Evolutionary conservation across 2,888 invertebrate genomes (phyloP).

Genomic region (Andricus quercusramuli): DNA sequence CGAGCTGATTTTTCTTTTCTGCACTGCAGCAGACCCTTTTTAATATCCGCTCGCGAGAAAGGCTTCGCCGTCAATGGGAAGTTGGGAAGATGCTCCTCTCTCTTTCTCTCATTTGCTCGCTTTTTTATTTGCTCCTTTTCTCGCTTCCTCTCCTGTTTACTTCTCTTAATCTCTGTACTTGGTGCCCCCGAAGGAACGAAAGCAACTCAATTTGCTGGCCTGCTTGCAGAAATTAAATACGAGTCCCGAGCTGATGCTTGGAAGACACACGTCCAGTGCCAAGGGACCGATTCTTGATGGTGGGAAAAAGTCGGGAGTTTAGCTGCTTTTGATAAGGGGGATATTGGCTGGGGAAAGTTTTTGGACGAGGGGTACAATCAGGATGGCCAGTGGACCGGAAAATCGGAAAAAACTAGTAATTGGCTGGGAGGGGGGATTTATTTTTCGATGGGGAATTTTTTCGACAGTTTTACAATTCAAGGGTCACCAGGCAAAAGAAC

Average conservation of each 20-base stretch:
- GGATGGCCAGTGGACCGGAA: too few relatives aligned
- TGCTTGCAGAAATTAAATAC: constrained; percentile 24
- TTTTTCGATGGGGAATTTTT: too few relatives aligned
- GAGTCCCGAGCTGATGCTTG: constrained; percentile 11
- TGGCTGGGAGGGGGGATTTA: too few relatives aligned
- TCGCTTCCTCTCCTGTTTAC: constrained; percentile 27
- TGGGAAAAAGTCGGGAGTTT: constrained; percentile 6
- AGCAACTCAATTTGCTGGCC: constrained; percentile 20
- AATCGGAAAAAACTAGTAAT: too few relatives aligned
- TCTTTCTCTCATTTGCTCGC: constrained; percentile 39
- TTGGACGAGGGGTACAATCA: background rate
- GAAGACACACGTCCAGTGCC: constrained; percentile 15
- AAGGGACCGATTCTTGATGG: constrained; percentile 13
- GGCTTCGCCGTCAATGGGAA: constrained; percentile 60
- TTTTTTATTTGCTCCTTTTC: constrained; percentile 25
- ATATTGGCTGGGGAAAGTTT: background rate
- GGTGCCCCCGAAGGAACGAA: constrained; percentile 10
- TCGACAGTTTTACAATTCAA: background rate
- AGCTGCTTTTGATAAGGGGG: background rate
- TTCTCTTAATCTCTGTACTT: constrained; percentile 24
- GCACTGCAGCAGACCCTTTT: constrained; percentile 51
- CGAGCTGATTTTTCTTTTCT: constrained; percentile 48
- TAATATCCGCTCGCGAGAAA: constrained; percentile 59
- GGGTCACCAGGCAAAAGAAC: too few relatives aligned
- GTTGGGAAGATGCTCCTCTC: constrained; percentile 37